Conservation (phyloP, 2,797 vertebrate genomes). For the Cossypha polioptera region DNA sequence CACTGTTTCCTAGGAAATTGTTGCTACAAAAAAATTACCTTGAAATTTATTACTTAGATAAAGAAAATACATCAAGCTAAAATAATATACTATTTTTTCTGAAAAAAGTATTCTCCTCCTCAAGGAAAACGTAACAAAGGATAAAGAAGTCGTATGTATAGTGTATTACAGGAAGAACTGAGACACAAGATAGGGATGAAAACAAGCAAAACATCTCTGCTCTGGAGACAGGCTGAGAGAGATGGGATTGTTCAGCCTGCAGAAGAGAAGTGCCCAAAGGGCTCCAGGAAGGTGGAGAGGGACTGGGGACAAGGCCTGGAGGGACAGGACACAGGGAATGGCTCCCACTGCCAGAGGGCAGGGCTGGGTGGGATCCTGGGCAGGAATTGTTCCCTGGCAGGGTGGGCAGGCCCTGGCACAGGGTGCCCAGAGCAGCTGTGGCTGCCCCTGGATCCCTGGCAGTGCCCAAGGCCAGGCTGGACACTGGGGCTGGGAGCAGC, state of each 20-base stretch:
- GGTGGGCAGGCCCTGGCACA: background rate
- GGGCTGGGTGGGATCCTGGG: fast-evolving
- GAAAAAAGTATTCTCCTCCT: background rate
- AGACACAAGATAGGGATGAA: background rate
- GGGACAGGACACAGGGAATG: background rate
- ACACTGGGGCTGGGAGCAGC: too few relatives aligned
- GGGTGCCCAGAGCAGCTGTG: too few relatives aligned
- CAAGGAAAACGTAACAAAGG: background rate
- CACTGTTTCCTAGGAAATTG: background rate
- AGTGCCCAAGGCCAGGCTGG: background rate
- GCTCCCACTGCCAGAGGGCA: background rate
- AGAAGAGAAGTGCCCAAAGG: background rate
- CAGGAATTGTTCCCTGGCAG: fast-evolving
- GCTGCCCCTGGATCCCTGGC: too few relatives aligned
- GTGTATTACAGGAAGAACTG: background rate
- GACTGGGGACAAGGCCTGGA: fast-evolving
- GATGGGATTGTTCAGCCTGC: background rate
- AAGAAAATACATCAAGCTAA: background rate
- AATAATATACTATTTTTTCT: background rate
- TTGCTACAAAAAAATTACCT: background rate
- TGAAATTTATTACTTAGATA: background rate
- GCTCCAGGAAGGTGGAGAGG: background rate
- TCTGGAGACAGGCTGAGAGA: background rate
- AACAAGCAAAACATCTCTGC: background rate
- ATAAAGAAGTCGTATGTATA: fast-evolving